Evolutionary conservation across 2,888 invertebrate genomes (phyloP).

Genomic region (Troides aeacus): DNA sequence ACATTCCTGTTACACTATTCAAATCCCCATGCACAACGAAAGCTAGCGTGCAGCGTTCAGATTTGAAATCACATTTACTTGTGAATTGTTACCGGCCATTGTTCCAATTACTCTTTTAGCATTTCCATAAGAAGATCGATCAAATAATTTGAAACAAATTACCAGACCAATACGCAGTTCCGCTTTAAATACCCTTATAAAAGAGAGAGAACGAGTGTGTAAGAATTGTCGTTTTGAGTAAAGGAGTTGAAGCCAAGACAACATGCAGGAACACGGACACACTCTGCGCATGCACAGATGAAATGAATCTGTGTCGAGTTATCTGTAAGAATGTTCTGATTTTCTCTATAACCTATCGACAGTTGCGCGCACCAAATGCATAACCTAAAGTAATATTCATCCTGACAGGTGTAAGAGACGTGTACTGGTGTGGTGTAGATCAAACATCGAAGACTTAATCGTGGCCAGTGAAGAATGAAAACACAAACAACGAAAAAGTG

Average conservation of each 20-base stretch:
- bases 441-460: conserved; percentile 66
- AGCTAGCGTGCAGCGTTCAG: conserved; percentile 78
- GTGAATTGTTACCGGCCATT: conserved; percentile 48
- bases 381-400: conserved; percentile 27
- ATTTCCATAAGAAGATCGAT: conserved; percentile 42
- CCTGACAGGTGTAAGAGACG: conserved; percentile 50
- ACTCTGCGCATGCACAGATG: conserved; percentile 73
- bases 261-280: conserved; percentile 75
- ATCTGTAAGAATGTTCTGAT: conserved; percentile 54
- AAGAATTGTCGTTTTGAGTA: conserved; percentile 54
- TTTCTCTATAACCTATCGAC: conserved; percentile 44
- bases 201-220: conserved; percentile 45
- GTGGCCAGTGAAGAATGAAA: conserved; percentile 65
- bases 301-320: conserved; percentile 70
- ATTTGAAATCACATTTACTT: conserved; percentile 71
- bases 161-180: conserved; percentile 4
- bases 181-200: conserved; percentile 16
- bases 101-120: conserved; percentile 60
- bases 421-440: conserved; percentile 61
- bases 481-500: conserved; percentile 75
- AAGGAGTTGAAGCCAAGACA: conserved; percentile 77
- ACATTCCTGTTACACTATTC: conserved; percentile 75
- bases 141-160: conserved; percentile 17
- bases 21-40: conserved; percentile 79
- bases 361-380: background rate